Conservation (phyloP, 2,797 vertebrate species). For the Pseudochromis fuscus region DNA sequence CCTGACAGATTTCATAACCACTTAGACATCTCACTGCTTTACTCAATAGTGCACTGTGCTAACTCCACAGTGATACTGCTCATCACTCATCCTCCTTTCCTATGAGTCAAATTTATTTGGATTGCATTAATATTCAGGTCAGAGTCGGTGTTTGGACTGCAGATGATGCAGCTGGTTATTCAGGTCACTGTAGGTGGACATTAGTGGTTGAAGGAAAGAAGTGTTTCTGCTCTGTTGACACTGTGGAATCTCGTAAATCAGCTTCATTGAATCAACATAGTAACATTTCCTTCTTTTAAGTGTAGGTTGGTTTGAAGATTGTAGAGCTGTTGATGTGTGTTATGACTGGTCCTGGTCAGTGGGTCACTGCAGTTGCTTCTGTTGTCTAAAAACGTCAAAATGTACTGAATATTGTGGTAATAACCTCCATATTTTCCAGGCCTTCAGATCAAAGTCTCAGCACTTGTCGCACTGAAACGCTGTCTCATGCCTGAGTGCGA, state of each 20-base stretch:
- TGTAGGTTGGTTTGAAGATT: background rate
- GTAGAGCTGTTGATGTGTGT: background rate
- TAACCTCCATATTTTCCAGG: background rate
- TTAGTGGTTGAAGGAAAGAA: background rate
- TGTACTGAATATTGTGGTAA: background rate
- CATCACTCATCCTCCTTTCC: background rate
- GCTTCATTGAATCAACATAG: background rate
- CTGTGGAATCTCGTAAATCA: conserved; percentile 20
- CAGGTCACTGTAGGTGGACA: background rate
- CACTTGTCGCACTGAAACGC: background rate
- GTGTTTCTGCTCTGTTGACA: background rate
- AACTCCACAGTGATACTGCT: too few species aligned
- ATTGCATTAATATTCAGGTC: background rate
- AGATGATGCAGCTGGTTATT: too few species aligned
- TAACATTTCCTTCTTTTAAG: background rate
- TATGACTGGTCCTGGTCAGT: background rate
- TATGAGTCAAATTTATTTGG: background rate
- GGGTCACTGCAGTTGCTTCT: too few species aligned
- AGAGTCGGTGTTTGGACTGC: background rate
- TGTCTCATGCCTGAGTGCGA: background rate
- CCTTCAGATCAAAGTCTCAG: background rate
- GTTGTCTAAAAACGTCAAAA: background rate
- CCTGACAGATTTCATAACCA: background rate
- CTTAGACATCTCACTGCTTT: background rate
- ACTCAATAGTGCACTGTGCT: background rate